Evolutionary conservation across 2,888 invertebrate species (phyloP).

Genomic region (Spodoptera picta): DNA sequence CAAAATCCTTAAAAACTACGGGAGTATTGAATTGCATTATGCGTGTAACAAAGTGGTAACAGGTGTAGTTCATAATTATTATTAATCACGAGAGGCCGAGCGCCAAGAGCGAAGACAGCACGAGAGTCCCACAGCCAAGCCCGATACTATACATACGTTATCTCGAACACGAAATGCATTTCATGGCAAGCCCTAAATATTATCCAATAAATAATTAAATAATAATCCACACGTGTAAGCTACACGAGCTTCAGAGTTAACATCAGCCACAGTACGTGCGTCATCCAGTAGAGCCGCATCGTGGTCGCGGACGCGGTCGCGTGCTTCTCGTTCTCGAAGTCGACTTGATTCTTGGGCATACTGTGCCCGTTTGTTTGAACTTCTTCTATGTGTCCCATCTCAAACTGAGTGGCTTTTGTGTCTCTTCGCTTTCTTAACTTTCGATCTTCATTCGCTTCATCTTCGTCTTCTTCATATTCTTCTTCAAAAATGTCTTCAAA

Average conservation of each 20-base stretch:
- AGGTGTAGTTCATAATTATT: slow-evolving; percentile 62
- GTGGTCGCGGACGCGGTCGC: slow-evolving; percentile 46
- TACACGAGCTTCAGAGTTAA: slow-evolving; percentile 69
- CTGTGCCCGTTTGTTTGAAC: slow-evolving; percentile 67
- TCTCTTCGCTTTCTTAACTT: slow-evolving; percentile 68
- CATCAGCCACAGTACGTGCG: slow-evolving; percentile 67
- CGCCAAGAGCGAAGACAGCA: slow-evolving; percentile 33
- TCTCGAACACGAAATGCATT: slow-evolving; percentile 78
- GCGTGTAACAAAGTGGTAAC: slow-evolving; percentile 77
- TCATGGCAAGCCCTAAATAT: slow-evolving; percentile 83
- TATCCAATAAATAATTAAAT: slow-evolving; percentile 81
- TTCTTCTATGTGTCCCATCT: slow-evolving; percentile 70
- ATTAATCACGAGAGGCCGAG: slow-evolving; percentile 35
- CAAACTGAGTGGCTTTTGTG: slow-evolving; percentile 74
- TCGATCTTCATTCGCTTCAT: slow-evolving; percentile 53
- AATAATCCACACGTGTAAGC: slow-evolving; percentile 62
- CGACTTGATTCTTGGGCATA: slow-evolving; percentile 71
- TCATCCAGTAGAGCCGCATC: slow-evolving; percentile 56
- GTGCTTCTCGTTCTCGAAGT: slow-evolving; percentile 61
- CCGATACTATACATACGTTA: slow-evolving; percentile 47
- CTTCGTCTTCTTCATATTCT: slow-evolving; percentile 59
- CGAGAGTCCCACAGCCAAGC: slow-evolving; percentile 62
- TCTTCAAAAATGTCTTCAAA: slow-evolving; percentile 44
- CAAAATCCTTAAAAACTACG: slow-evolving; percentile 79
- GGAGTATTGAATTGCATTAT: slow-evolving; percentile 85